Conservation (phyloP, 2,797 vertebrate species). For the Pantherophis alleghaniensis region DNA sequence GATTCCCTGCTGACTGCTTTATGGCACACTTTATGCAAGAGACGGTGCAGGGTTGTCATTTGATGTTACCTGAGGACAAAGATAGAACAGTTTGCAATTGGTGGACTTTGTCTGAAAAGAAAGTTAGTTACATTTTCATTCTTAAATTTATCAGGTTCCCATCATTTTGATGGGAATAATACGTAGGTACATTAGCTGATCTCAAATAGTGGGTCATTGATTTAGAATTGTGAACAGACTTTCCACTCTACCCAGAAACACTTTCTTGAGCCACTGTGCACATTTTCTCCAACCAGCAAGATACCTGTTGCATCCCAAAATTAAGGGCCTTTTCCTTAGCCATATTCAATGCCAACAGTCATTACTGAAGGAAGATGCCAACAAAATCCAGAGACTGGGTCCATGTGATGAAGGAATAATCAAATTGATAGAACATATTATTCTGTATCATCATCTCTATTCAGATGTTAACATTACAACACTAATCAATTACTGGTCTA, state of each 20-base stretch:
- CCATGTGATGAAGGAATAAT: background rate
- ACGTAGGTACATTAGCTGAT: background rate
- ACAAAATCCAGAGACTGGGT: background rate
- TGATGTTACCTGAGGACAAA: background rate
- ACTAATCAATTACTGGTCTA: no score
- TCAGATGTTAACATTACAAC: background rate
- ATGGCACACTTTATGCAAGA: background rate
- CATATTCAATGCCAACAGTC: background rate
- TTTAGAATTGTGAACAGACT: background rate
- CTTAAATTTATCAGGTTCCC: background rate
- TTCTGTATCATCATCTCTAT: background rate
- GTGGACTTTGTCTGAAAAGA: background rate
- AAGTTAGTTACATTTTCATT: background rate
- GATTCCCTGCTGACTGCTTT: background rate
- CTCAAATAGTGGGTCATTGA: background rate
- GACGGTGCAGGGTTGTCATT: background rate
- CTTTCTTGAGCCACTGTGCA: background rate
- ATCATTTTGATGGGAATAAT: background rate
- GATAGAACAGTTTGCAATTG: background rate
- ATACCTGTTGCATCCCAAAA: background rate
- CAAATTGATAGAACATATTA: background rate
- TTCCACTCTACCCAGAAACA: background rate
- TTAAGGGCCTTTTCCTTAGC: background rate
- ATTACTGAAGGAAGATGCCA: background rate
- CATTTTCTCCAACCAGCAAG: background rate